Conservation (phyloP, 1,140 invertebrate genomes). For the Lepidurus packardi region DNA sequence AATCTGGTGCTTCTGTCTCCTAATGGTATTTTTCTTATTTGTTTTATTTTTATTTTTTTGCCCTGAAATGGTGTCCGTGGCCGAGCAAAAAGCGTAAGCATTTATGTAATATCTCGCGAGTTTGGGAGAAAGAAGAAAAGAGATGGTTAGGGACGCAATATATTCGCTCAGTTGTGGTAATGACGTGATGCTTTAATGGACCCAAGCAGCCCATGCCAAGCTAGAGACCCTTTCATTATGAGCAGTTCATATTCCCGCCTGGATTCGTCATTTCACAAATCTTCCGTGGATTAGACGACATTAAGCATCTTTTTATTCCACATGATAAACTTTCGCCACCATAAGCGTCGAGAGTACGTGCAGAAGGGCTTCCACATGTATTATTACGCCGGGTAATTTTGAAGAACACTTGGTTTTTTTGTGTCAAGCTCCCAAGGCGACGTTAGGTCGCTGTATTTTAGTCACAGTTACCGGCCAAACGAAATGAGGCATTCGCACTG, state of each 20-base stretch:
- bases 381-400: neutral
- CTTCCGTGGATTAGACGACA: constrained; percentile 16
- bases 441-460: neutral
- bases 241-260: constrained; percentile 15
- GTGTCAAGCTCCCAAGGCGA: neutral
- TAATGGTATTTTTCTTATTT: neutral
- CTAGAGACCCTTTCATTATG: constrained; percentile 16
- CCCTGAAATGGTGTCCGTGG: neutral
- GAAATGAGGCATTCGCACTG: neutral
- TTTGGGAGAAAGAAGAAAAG: neutral
- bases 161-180: neutral
- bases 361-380: neutral
- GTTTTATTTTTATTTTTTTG: neutral
- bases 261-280: constrained; percentile 19
- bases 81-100: neutral
- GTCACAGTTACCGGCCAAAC: neutral
- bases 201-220: constrained; percentile 20
- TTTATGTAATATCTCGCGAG: neutral
- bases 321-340: neutral
- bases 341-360: neutral
- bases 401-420: neutral
- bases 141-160: neutral
- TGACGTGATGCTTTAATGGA: constrained; percentile 14
- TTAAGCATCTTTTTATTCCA: constrained; percentile 8
- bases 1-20: neutral